Percentiles rank a stretch among this genome's conserved stretches.
These are phyloP conservation scores for Gallinago undulata DNA, from an alignment of 2,113 vertebrate genomes.

Conservation along the genomic window DNA sequence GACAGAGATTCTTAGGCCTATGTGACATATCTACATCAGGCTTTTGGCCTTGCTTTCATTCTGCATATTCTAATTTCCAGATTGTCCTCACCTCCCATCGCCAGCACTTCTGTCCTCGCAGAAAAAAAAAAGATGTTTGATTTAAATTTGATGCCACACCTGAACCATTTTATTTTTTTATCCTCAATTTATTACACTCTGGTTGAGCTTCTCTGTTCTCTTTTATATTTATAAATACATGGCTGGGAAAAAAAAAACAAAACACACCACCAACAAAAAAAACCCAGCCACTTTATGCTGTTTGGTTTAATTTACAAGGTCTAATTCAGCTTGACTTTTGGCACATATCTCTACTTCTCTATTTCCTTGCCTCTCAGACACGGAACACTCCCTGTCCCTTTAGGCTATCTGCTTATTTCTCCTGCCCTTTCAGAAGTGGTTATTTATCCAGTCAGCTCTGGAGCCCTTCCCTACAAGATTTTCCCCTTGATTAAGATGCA, in stretches of 20 bases:
- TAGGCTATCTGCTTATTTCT: background rate
- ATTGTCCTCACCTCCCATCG: background rate
- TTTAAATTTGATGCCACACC: background rate
- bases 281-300: background rate
- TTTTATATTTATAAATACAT: background rate
- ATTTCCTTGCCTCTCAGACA: background rate
- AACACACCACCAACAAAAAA: too few species aligned
- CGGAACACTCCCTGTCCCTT: background rate
- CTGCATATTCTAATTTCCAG: background rate
- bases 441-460: slow-evolving; percentile 47
- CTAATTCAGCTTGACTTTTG: background rate
- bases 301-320: background rate
- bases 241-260: background rate
- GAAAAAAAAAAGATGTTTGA: background rate
- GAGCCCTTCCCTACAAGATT: slow-evolving; percentile 28
- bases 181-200: background rate
- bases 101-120: background rate
- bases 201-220: background rate
- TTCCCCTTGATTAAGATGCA: slow-evolving; percentile 64
- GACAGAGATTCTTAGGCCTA: background rate
- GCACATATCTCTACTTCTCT: background rate
- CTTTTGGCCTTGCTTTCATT: background rate
- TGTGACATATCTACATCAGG: background rate
- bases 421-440: background rate
- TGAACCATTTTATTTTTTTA: background rate